Percentiles rank a stretch among this genome's conserved stretches.
Conservation (phyloP, 2,797 vertebrate species). For the Diplodus sargus region DNA sequence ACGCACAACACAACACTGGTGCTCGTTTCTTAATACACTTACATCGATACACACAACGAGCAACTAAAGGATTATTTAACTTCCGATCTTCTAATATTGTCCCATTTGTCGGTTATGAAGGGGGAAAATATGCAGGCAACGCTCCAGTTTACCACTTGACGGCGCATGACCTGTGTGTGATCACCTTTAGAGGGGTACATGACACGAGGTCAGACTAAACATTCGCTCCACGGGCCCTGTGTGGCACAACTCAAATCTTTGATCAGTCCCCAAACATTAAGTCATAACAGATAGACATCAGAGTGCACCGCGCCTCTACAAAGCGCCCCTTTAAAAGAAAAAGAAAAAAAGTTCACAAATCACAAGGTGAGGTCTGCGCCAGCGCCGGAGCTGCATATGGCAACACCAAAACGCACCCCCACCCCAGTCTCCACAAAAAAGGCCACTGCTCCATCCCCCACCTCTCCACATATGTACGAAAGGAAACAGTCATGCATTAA, state of each 20-base stretch:
- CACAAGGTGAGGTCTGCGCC: conserved; percentile 58
- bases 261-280: too few relatives aligned
- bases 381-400: conserved; percentile 81
- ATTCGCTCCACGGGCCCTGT: not conserved
- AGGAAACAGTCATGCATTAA: conserved; percentile 93
- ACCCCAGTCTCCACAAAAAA: conserved; percentile 75
- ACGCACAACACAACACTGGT: not conserved
- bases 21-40: not conserved
- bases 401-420: conserved; percentile 86
- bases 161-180: conserved; percentile 69
- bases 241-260: not conserved
- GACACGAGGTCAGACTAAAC: conserved; percentile 69
- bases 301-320: not conserved
- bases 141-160: conserved; percentile 61
- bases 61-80: not conserved
- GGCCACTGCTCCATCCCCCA: conserved; percentile 84
- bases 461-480: conserved; percentile 90
- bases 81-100: not conserved
- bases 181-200: conserved; percentile 64
- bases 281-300: fast-evolving
- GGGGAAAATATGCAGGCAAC: conserved; percentile 2
- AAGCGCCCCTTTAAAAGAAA: too few relatives aligned
- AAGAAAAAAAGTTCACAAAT: not conserved
- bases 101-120: not conserved
- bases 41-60: not conserved